phyloP scores from a whole-genome alignment of 92 coral and sea anemone genomes.

The Scolanthus callimorphus region DNA sequence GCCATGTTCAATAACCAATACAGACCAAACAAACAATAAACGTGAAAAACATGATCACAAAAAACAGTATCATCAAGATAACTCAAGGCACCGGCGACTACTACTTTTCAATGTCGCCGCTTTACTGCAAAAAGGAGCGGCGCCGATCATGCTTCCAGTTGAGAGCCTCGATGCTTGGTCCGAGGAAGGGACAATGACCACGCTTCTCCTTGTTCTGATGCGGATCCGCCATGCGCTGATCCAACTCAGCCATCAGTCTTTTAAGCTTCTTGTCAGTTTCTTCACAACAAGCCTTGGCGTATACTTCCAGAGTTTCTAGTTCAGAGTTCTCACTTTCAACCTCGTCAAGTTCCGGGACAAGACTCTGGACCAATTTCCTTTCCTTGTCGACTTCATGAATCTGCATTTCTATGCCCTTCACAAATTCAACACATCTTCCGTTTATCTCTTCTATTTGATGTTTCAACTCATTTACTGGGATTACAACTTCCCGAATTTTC shows the following conservation, averaged over 20 bases:
- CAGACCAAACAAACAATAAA: too few species aligned
- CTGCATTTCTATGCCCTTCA: not conserved
- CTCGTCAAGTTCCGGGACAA: not conserved
- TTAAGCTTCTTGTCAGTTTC: not conserved
- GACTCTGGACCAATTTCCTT: not conserved
- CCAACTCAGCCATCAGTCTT: not conserved
- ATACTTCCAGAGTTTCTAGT: not conserved
- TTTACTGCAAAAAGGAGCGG: too few species aligned
- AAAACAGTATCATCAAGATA: too few species aligned
- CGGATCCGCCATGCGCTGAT: too few species aligned
- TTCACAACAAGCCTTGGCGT: not conserved
- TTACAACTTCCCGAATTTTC: not conserved
- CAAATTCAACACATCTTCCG: not conserved
- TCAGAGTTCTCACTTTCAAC: not conserved
- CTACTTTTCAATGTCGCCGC: too few species aligned
- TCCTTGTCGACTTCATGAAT: not conserved
- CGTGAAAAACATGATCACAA: too few species aligned
- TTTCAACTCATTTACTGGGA: not conserved
- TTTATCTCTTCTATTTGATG: not conserved
- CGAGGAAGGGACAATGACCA: too few species aligned
- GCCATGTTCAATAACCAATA: too few species aligned
- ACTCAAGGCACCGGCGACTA: too few species aligned
- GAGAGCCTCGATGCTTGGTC: too few species aligned
- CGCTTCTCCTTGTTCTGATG: too few species aligned
- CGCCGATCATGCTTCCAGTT: too few species aligned